phyloP scores from a whole-genome alignment of 2,888 invertebrate genomes.

The Xiphydria camelus region DNA sequence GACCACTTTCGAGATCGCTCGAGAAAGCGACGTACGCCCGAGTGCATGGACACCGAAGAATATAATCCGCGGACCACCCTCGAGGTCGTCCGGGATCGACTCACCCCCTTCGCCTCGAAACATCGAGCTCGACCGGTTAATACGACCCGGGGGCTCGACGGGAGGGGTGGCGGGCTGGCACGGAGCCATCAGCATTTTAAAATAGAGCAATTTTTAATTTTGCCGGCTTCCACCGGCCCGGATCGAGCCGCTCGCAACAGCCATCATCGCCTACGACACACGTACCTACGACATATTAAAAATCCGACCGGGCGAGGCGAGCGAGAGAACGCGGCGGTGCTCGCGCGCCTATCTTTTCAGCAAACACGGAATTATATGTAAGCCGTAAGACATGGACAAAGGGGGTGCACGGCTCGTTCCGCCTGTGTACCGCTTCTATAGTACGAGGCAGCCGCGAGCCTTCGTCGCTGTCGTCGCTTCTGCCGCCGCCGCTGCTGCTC shows the following conservation, averaged over 20 bases:
- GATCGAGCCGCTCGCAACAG: constrained; percentile 46
- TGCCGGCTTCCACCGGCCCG: constrained; percentile 47
- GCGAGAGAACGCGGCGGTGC: constrained; percentile 38
- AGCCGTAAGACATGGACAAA: constrained; percentile 64
- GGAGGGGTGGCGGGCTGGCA: too few relatives aligned
- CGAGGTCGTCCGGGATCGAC: too few relatives aligned
- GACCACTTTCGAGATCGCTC: too few relatives aligned
- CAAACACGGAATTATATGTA: constrained; percentile 69
- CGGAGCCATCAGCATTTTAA: constrained; percentile 48
- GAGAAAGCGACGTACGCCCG: too few relatives aligned
- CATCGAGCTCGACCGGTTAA: constrained; percentile 14
- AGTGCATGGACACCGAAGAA: too few relatives aligned
- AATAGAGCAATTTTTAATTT: constrained; percentile 56
- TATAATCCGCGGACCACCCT: too few relatives aligned
- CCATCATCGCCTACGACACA: constrained; percentile 13
- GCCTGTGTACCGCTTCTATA: too few relatives aligned
- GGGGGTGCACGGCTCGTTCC: constrained; percentile 27
- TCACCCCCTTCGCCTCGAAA: too few relatives aligned
- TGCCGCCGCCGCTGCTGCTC: too few relatives aligned
- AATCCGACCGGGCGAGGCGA: constrained; percentile 37
- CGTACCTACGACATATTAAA: constrained; percentile 49
- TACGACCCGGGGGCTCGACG: too few relatives aligned
- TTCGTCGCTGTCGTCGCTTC: too few relatives aligned
- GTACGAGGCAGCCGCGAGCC: too few relatives aligned
- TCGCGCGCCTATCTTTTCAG: constrained; percentile 59